Evolutionary conservation across 2,888 invertebrate genomes (phyloP), one percentile per base, ranked within the genome.

Genomic region (Geophilus truncorum): DNA sequence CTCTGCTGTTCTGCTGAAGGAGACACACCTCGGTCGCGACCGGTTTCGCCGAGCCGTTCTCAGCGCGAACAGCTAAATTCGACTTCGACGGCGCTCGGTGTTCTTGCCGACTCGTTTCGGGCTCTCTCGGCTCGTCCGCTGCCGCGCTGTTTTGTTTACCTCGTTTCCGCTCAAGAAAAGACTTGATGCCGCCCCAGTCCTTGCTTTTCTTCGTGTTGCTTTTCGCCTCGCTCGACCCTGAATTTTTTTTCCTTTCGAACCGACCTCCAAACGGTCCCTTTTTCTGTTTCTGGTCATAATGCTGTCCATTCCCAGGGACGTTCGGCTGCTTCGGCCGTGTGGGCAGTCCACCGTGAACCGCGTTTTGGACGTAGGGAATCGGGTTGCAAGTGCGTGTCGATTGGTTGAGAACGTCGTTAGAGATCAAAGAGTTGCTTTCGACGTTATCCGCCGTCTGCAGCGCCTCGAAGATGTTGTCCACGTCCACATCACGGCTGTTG

Each of bases 281-380:
- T 81, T 51, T 83, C 81, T 32, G 81, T 81, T 79, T 81, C 80
- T 81, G 78, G n/a, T 81, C 81, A 9, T 81, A 32, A 23, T 82
- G 77, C 45, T 84, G 83, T 5, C 85, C 84, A 78, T 86, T 86
- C 1, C 85, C 84, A 15, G 85, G 85, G 57, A 87, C 84, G 82
- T 87, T 88, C n/a, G 86, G 86, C 81, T 86, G 85, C 83, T 88
- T 88, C 0, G 87, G 87, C 30, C 86, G 81, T n/a, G 82, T 82
- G 0, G 62, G 84, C 2, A 85, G 83, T 36, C 83, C 82, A 10
- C 86, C 87, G 81, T 90, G 91, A 28, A 93, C 93, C 79, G 92
- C 92, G 85, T 93, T 93, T 84, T 91, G 93, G 0, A 93, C 90
- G 84, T 92, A 93, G 0, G 93, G 92, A 83, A 91, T 91, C 0